Conservation (phyloP, 2,797 vertebrate species). For the Sparus aurata region DNA sequence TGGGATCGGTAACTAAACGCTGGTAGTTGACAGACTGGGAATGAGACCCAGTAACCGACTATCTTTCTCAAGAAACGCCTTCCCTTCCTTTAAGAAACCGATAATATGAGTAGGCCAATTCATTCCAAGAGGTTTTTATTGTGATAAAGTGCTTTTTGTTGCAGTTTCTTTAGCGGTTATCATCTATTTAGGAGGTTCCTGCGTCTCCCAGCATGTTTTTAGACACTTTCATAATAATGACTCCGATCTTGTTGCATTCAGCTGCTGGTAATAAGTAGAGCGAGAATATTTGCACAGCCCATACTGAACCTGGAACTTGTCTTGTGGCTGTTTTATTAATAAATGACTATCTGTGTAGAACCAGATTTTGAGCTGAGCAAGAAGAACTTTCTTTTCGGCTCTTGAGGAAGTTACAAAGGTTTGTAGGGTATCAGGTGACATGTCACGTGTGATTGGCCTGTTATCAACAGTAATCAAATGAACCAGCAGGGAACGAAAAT, state of each 20-base stretch:
- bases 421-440: constrained; percentile 18
- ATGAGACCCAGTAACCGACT: too few species aligned
- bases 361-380: neutral
- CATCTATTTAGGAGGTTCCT: constrained; percentile 7
- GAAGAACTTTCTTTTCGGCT: neutral
- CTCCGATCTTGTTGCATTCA: neutral
- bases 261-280: constrained; percentile 20
- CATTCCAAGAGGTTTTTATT: constrained; percentile 13
- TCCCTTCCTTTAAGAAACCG: neutral
- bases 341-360: neutral
- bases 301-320: neutral
- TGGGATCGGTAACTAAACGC: too few species aligned
- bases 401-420: neutral
- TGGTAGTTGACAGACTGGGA: too few species aligned
- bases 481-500: neutral
- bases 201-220: constrained; percentile 9
- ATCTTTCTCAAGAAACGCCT: too few species aligned
- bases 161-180: constrained; percentile 3
- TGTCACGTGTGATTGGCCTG: constrained; percentile 9
- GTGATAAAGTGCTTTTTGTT: neutral
- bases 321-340: too few species aligned
- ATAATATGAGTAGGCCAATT: neutral
- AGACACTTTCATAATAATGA: neutral
- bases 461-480: constrained; percentile 21
- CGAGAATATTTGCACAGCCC: constrained; percentile 4